Conservation (phyloP, 2,113 vertebrate species). For the Xiphophorus maculatus region DNA sequence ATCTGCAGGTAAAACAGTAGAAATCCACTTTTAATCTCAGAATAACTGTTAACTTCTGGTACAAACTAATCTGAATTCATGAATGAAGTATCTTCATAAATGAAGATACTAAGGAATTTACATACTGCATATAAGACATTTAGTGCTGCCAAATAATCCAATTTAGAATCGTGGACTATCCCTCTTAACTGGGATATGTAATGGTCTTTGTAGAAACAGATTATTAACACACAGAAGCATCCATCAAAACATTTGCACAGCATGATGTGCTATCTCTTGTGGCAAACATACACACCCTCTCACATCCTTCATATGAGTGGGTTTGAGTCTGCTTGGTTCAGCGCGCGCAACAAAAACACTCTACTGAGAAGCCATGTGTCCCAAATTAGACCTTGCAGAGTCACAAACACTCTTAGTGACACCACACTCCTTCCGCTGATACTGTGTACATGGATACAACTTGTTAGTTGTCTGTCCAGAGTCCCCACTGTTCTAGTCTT, state of each 20-base stretch:
- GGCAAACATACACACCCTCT: constrained; percentile 43
- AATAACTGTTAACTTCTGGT: not conserved
- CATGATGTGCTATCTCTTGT: constrained; percentile 46
- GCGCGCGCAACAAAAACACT: constrained; percentile 32
- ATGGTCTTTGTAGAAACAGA: not conserved
- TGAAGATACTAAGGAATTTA: not conserved
- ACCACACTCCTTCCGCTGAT: constrained; percentile 1
- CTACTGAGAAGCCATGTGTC: constrained; percentile 53
- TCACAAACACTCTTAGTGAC: constrained; percentile 36
- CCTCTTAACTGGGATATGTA: not conserved
- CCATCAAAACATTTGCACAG: constrained; percentile 27
- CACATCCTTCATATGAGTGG: constrained; percentile 18
- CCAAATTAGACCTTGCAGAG: constrained; percentile 56
- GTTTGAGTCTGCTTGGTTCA: constrained; percentile 32
- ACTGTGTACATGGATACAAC: not conserved
- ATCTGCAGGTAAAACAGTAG: too few species aligned
- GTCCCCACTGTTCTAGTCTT: constrained; percentile 6
- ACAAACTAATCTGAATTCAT: not conserved
- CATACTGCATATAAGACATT: not conserved
- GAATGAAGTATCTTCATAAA: not conserved
- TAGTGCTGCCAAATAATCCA: not conserved
- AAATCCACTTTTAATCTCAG: not conserved
- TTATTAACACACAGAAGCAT: constrained; percentile 12
- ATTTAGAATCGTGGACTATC: not conserved
- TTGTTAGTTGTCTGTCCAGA: constrained; percentile 11